Evolutionary conservation across 2,888 invertebrate genomes (phyloP).

Genomic region (Melieria picta): DNA sequence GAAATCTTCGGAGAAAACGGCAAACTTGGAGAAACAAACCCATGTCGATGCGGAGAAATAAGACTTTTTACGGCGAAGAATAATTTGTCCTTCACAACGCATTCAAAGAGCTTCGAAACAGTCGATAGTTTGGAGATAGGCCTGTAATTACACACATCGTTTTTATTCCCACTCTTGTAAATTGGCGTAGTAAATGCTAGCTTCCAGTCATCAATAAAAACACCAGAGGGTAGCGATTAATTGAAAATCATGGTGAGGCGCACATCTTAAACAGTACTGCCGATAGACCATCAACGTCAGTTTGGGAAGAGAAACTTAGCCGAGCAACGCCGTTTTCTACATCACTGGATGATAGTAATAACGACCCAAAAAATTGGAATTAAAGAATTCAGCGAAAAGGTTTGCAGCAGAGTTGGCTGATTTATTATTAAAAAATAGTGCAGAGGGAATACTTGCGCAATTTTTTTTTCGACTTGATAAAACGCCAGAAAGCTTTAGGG

Average conservation of each 20-base stretch:
- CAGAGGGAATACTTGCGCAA: not conserved
- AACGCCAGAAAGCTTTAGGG: not conserved
- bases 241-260: not conserved
- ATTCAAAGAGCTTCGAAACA: no score
- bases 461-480: not conserved
- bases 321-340: no score
- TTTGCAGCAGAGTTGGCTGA: not conserved
- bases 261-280: not conserved
- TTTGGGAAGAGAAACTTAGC: no score
- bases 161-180: conserved; percentile 11
- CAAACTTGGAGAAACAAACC: conserved; percentile 6
- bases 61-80: no score
- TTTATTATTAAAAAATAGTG: not conserved
- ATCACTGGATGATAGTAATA: not conserved
- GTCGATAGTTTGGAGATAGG: no score
- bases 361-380: not conserved
- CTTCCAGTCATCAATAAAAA: not conserved
- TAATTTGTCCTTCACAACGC: conserved; percentile 9
- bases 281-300: not conserved
- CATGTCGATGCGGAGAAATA: no score
- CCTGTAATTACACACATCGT: no score
- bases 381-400: no score
- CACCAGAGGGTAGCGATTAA: not conserved
- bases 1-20: conserved; percentile 10
- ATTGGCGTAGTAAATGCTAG: not conserved